Evolutionary conservation across 2,888 invertebrate genomes (phyloP).

Genomic region (Trissonchulus latispiculum): DNA sequence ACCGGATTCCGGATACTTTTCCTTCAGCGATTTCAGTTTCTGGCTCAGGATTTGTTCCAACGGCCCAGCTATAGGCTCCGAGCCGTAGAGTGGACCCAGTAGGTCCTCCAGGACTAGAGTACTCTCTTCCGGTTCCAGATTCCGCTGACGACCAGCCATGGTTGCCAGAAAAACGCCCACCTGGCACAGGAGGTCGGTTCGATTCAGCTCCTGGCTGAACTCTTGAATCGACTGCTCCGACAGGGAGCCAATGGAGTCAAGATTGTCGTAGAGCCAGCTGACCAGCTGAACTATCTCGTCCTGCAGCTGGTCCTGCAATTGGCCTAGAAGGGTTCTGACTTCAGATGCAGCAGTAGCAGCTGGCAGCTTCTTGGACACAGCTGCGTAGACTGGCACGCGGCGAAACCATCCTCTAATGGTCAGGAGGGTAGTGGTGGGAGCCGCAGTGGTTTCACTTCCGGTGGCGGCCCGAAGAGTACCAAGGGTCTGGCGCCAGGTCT

Average conservation of each 20-base stretch:
- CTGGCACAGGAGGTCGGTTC: neutral
- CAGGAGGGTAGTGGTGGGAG: no score
- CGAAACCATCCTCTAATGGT: no score
- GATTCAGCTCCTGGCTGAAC: neutral
- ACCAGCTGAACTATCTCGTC: neutral
- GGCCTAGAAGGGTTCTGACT: no score
- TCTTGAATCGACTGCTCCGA: neutral
- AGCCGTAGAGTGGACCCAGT: neutral
- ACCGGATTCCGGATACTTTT: slow-evolving; percentile 19
- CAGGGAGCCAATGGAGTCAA: neutral
- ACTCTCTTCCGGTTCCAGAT: slow-evolving; percentile 26
- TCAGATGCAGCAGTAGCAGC: no score
- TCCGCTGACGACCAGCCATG: slow-evolving; percentile 18
- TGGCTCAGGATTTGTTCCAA: neutral
- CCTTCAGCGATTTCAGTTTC: neutral
- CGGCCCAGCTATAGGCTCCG: neutral
- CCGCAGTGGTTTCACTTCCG: no score
- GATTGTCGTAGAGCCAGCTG: neutral
- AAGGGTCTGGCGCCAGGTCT: neutral
- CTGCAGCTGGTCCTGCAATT: neutral
- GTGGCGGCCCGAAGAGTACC: neutral
- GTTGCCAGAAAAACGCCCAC: no score
- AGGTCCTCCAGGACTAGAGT: neutral
- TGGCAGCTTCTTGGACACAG: no score
- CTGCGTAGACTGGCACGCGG: neutral